Conservation (phyloP, 2,797 vertebrate genomes). For the Malurus splendens region DNA sequence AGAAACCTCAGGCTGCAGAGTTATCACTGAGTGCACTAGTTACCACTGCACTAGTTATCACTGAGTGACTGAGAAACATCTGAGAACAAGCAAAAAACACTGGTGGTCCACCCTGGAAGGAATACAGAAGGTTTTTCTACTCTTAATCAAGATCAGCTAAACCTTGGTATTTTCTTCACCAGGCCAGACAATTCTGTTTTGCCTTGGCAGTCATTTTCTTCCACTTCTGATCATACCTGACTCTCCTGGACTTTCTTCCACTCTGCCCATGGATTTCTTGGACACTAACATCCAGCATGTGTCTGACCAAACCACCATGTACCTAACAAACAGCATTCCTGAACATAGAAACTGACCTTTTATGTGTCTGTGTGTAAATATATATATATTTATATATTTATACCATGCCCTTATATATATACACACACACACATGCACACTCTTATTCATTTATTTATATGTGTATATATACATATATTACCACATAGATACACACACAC, state of each 20-base stretch:
- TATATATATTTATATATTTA: too few relatives aligned
- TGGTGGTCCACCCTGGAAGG: not conserved
- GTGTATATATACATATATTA: not conserved
- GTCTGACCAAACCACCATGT: not conserved
- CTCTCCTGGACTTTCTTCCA: not conserved
- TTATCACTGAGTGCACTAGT: not conserved
- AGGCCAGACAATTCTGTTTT: not conserved
- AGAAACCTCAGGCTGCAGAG: not conserved
- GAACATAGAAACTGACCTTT: not conserved
- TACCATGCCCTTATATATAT: not conserved
- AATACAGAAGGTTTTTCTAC: not conserved
- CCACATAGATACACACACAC: fast-evolving
- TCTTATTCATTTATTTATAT: too few relatives aligned
- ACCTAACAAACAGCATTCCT: not conserved
- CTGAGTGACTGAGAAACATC: not conserved
- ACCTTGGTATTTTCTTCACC: not conserved
- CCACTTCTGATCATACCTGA: not conserved
- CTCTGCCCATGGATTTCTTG: not conserved
- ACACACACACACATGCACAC: too few relatives aligned
- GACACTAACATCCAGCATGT: fast-evolving
- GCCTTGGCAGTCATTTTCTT: not conserved
- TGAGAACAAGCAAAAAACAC: not conserved
- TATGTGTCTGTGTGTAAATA: too few relatives aligned
- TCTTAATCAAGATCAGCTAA: not conserved
- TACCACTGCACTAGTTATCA: not conserved